Evolutionary conservation across 2,888 invertebrate species (phyloP).

Genomic region (Dolichopus griseipennis): DNA sequence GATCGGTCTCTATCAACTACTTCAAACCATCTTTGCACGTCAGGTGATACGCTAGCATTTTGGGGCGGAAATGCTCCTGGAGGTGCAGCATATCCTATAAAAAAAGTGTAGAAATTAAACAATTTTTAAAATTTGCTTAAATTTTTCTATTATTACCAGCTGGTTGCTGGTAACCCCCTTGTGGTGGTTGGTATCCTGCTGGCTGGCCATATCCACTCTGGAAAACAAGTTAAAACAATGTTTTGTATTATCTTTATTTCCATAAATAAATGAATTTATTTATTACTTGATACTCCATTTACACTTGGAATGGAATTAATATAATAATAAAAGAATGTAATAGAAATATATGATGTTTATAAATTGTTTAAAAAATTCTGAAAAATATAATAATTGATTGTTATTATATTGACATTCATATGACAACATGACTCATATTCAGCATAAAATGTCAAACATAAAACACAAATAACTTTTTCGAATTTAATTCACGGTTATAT

Average conservation of each 20-base stretch:
- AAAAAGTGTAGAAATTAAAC: background rate
- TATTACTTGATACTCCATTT: conserved; percentile 24
- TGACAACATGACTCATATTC: too few relatives aligned
- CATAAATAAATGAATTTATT: background rate
- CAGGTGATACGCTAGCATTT: conserved; percentile 54
- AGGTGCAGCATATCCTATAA: conserved; percentile 33
- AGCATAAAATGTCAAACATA: too few relatives aligned
- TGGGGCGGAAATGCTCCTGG: conserved; percentile 42
- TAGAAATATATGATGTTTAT: too few relatives aligned
- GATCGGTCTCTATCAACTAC: conserved; percentile 77
- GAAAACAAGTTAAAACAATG: conserved; percentile 4
- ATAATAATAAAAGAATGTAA: too few relatives aligned
- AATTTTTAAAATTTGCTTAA: background rate
- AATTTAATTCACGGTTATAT: too few relatives aligned
- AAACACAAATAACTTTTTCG: too few relatives aligned
- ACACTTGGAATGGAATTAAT: background rate
- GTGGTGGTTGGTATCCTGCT: conserved; percentile 21
- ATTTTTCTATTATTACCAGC: conserved; percentile 18
- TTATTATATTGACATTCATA: too few relatives aligned
- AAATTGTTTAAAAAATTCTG: too few relatives aligned
- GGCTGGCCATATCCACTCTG: conserved; percentile 24
- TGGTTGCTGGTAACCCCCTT: conserved; percentile 25
- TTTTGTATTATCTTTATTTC: background rate
- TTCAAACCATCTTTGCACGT: conserved; percentile 74
- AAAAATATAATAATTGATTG: too few relatives aligned